Conservation (phyloP, 2,888 invertebrate genomes). For the Scaptomyza cyrtandrae region DNA sequence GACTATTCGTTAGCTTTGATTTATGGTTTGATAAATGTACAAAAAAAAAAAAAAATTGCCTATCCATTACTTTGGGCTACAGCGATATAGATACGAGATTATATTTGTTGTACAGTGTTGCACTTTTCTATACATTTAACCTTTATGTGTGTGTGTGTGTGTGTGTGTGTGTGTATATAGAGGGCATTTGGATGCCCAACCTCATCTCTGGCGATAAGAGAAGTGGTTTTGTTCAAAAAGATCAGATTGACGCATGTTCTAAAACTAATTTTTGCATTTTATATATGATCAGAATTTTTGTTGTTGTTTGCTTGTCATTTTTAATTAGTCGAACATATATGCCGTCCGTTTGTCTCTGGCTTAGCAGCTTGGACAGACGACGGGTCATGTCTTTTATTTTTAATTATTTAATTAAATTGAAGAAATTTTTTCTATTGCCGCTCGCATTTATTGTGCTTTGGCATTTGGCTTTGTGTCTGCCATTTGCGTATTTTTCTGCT, state of each 20-base stretch:
- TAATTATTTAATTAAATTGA: conserved; percentile 75
- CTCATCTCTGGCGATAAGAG: conserved; percentile 19
- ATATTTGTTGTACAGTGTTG: background rate
- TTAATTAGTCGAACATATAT: conserved; percentile 45
- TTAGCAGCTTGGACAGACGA: conserved; percentile 5
- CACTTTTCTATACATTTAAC: too few relatives aligned
- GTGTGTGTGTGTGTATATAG: background rate
- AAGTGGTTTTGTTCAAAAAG: background rate
- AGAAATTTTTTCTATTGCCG: conserved; percentile 32
- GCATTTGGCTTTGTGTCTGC: conserved; percentile 18
- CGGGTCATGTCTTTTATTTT: conserved; percentile 54
- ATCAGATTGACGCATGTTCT: conserved; percentile 20
- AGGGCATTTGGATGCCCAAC: background rate
- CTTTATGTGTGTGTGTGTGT: too few relatives aligned
- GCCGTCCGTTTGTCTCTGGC: conserved; percentile 14
- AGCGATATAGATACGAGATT: conserved; percentile 9
- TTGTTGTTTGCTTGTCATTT: conserved; percentile 21
- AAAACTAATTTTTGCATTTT: conserved; percentile 26
- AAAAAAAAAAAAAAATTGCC: background rate
- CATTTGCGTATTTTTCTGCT: background rate
- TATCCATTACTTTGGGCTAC: conserved; percentile 6
- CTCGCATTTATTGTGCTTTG: conserved; percentile 8
- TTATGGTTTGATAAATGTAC: conserved; percentile 8
- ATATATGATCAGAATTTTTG: conserved; percentile 6
- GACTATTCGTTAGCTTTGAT: conserved; percentile 8